Conservation (phyloP, 2,113 vertebrate genomes). For the Tamias sibiricus region DNA sequence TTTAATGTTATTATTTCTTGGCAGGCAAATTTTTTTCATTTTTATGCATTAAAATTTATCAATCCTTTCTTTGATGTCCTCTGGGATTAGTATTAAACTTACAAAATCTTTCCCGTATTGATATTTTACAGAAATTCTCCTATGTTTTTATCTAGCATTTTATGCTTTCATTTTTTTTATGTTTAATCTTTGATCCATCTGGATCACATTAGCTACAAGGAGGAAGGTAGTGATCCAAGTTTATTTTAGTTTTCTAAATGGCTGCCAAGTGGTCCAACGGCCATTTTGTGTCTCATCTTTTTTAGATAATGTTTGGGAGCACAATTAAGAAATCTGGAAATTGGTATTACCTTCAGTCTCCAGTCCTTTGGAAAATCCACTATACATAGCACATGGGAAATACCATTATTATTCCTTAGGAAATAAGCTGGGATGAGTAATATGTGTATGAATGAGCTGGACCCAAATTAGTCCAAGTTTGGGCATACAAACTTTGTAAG, state of each 20-base stretch:
- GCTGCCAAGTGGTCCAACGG: constrained; percentile 52
- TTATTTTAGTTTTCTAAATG: constrained; percentile 60
- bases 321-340: constrained; percentile 33
- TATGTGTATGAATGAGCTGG: not conserved
- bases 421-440: not conserved
- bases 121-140: constrained; percentile 49
- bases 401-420: not conserved
- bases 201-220: constrained; percentile 59
- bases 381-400: not conserved
- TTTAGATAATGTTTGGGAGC: constrained; percentile 26
- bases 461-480: not conserved
- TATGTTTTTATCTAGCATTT: constrained; percentile 40
- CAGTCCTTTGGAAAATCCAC: not conserved
- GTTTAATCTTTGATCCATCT: constrained; percentile 70
- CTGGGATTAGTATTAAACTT: constrained; percentile 59
- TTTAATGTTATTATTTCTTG: constrained; percentile 67
- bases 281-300: constrained; percentile 39
- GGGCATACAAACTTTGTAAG: not conserved
- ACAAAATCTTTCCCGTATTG: constrained; percentile 33
- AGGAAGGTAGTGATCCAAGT: constrained; percentile 52
- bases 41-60: constrained; percentile 60
- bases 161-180: constrained; percentile 55
- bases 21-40: constrained; percentile 51
- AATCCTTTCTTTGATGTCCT: constrained; percentile 40
- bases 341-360: not conserved